Evolutionary conservation across 1,140 invertebrate genomes (phyloP).

Genomic region (Dinoponera quadriceps): DNA sequence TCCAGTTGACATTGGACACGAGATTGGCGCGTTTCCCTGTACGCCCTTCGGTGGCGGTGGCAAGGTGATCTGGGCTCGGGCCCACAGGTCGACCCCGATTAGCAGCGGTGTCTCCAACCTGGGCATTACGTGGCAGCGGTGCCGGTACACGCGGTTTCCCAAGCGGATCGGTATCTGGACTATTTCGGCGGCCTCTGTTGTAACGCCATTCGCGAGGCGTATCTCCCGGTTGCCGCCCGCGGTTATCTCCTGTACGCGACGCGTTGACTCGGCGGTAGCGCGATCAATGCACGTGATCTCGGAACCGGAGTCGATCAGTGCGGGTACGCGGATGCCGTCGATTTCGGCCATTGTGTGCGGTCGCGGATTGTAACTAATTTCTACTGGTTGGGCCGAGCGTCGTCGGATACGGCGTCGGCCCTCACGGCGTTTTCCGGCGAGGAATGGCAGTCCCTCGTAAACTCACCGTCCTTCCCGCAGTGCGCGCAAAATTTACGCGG

Average conservation of each 20-base stretch:
- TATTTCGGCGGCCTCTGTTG: neutral
- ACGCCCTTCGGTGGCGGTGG: too few species aligned
- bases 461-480: too few species aligned
- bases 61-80: neutral
- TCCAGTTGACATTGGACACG: too few species aligned
- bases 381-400: neutral
- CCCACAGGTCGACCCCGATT: neutral
- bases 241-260: neutral
- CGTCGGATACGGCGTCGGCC: neutral
- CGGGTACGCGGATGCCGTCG: too few species aligned
- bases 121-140: neutral
- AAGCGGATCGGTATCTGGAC: neutral
- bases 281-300: neutral
- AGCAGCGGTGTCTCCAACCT: neutral
- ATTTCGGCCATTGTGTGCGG: neutral
- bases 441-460: too few species aligned
- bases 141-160: neutral
- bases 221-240: neutral
- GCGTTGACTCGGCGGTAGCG: neutral
- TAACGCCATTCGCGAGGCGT: too few species aligned
- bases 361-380: neutral
- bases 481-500: neutral
- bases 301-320: neutral
- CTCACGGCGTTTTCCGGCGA: neutral
- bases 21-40: too few species aligned